Evolutionary conservation across 2,888 invertebrate genomes (phyloP).

Genomic region (Polyommatus icarus): DNA sequence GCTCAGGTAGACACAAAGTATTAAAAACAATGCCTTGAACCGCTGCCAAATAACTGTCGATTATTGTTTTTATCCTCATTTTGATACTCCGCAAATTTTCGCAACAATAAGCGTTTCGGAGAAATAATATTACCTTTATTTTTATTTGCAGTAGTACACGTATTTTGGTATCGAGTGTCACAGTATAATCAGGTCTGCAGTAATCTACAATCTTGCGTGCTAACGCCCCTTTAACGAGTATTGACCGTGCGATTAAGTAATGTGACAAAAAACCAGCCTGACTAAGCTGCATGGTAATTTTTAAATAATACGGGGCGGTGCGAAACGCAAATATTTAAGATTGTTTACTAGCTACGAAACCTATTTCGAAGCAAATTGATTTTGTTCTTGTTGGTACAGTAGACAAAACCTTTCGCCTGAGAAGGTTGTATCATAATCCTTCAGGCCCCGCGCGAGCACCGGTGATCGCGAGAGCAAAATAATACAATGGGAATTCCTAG

Average conservation of each 20-base stretch:
- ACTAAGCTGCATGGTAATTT: conserved; percentile 1
- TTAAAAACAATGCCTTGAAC: neutral
- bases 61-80: neutral
- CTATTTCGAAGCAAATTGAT: too few species aligned
- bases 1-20: neutral
- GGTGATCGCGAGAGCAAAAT: too few species aligned
- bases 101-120: neutral
- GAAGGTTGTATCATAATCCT: too few species aligned
- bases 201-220: conserved; percentile 2
- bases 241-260: conserved; percentile 13
- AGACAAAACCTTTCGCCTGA: too few species aligned
- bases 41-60: conserved; percentile 9
- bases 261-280: conserved; percentile 3
- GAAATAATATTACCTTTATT: neutral
- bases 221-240: conserved; percentile 11
- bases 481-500: too few species aligned
- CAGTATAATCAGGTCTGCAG: neutral
- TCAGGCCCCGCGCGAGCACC: too few species aligned
- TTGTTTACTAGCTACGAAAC: too few species aligned
- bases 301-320: neutral
- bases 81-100: neutral
- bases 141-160: neutral
- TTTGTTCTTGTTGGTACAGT: too few species aligned
- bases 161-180: neutral
- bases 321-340: neutral